Evolutionary conservation across 2,113 vertebrate genomes (phyloP), one percentile per base, ranked within the genome.

Genomic region (Syrmaticus mikado): DNA sequence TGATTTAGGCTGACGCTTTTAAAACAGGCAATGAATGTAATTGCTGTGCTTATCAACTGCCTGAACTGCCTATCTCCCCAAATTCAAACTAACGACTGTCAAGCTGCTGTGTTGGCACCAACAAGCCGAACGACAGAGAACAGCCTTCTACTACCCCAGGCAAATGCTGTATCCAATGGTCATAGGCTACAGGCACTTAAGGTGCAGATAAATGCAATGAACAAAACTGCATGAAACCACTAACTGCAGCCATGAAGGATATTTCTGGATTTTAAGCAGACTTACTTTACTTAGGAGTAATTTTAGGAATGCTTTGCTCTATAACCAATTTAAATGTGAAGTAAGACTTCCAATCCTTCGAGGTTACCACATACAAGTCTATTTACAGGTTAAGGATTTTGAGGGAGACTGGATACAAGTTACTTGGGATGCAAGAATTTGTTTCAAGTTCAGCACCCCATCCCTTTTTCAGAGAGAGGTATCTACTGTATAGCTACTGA

Each of bases 371-470:
- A 45, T 11, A 40, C 0, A 40, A 34, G 27, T 24, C 7, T 43
- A 34, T 8, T 43, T 10, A 48, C 27, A n/a, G 4, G 13, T 6
- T 62, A 53, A 41, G 75, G 52, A 11, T 6, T 32, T 16, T 18
- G 32, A 25, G 18, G 16, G 2, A 50, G 0, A 0, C 21, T 36
- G 2, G 24, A 4, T 18, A 46, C 9, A 34, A 50, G 13, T 75
- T 58, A 53, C 36, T 38, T 6, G 8, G 46, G 32, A 81, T 85
- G 28, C 41, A 52, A 45, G 9, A 55, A 14, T 38, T 48, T 50
- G 6, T 34, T 78, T 61, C 34, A 62, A 1, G 3, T 45, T 87
- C 76, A 65, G 19, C 52, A 65, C n/a, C 28, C 22, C 8, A 17
- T 15, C 11, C 9, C 22, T 67, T 83, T 60, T 71, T 41, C 71